These are phyloP conservation scores for Danio jaintianensis DNA, from an alignment of 2,797 vertebrate genomes.

Conservation along the genomic window DNA sequence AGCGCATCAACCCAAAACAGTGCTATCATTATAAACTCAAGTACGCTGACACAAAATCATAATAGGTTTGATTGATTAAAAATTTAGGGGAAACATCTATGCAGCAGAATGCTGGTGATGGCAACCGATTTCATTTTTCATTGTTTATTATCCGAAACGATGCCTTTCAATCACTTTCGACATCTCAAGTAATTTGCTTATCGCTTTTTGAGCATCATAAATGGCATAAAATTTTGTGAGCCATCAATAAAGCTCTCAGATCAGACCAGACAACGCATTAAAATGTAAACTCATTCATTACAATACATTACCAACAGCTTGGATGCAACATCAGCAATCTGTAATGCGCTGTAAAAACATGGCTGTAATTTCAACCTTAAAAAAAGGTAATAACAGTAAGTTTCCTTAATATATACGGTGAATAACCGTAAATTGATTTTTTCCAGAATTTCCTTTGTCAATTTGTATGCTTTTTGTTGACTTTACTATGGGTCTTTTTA, in stretches of 20 bases:
- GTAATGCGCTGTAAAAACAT: neutral
- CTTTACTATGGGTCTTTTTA: too few relatives aligned
- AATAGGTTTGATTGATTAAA: constrained; percentile 13
- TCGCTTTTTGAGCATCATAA: neutral
- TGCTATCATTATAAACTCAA: constrained; percentile 19
- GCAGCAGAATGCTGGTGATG: constrained; percentile 14
- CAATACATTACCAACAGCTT: constrained; percentile 10
- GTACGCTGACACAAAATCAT: constrained; percentile 5
- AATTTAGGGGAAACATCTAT: constrained; percentile 14
- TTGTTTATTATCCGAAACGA: constrained; percentile 20
- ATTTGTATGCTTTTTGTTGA: too few relatives aligned
- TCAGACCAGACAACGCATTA: neutral
- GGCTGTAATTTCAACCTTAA: too few relatives aligned
- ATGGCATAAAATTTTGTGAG: neutral
- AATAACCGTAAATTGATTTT: too few relatives aligned
- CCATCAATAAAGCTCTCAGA: constrained; percentile 13
- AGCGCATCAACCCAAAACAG: neutral
- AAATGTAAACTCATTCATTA: constrained; percentile 29
- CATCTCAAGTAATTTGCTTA: constrained; percentile 20
- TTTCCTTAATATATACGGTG: too few relatives aligned
- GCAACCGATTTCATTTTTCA: constrained; percentile 11
- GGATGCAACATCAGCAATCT: constrained; percentile 12
- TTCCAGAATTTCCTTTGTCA: too few relatives aligned
- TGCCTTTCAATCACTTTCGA: constrained; percentile 24
- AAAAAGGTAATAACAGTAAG: too few relatives aligned